These are phyloP conservation scores for Metridium senile DNA, from an alignment of 92 coral and sea anemone species.

Conservation along the genomic window DNA sequence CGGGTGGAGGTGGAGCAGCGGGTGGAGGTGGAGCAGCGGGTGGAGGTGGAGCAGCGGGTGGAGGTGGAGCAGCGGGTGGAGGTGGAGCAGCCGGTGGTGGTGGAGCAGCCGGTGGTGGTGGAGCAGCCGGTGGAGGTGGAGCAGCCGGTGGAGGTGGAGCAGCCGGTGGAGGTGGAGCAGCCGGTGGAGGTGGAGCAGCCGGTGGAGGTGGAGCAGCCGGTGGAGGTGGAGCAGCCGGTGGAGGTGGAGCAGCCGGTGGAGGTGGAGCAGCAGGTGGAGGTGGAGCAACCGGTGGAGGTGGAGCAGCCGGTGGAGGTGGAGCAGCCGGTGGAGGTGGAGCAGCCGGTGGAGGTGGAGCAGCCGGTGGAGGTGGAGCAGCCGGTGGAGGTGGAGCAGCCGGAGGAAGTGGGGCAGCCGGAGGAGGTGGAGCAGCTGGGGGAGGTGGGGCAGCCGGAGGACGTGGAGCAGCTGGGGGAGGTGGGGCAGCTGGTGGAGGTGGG, in stretches of 20 bases:
- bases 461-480: conserved; percentile 21
- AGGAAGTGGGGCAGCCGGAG: conserved; percentile 21
- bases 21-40: conserved; percentile 39
- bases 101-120: conserved; percentile 25
- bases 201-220: conserved; percentile 19
- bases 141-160: conserved; percentile 22
- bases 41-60: conserved; percentile 36
- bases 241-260: conserved; percentile 14
- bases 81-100: conserved; percentile 27
- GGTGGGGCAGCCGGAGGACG: conserved; percentile 16
- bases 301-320: conserved; percentile 23
- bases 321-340: conserved; percentile 21
- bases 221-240: conserved; percentile 33
- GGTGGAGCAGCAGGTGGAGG: conserved; percentile 28
- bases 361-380: background rate
- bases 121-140: conserved; percentile 14
- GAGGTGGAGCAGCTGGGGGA: conserved; percentile 24
- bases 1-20: conserved; percentile 20
- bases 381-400: conserved; percentile 27
- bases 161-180: conserved; percentile 18
- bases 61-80: conserved; percentile 11
- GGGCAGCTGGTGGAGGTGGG: conserved; percentile 20
- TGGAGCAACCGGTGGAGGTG: conserved; percentile 14
- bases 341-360: conserved; percentile 18
- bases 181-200: conserved; percentile 20